A percentile compares a stretch with the other conserved stretches of the same genome.
These are phyloP conservation scores for Ostrea edulis DNA, from an alignment of 1,140 invertebrate genomes.

Conservation along the genomic window DNA sequence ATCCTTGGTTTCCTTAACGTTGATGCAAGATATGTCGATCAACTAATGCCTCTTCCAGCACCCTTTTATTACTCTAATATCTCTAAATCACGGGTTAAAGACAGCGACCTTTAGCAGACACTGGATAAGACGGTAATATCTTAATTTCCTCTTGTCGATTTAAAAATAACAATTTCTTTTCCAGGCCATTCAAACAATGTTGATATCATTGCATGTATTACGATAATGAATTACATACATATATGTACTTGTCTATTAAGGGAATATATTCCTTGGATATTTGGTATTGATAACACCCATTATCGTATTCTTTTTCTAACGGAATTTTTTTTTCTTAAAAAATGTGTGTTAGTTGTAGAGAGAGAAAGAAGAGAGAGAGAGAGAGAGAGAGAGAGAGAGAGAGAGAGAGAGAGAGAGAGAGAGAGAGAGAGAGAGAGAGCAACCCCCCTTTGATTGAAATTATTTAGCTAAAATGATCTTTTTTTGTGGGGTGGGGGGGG, in stretches of 20 bases:
- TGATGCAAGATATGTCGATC: not conserved
- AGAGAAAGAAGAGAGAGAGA: no score
- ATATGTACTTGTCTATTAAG: not conserved
- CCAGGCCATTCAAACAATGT: not conserved
- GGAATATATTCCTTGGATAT: not conserved
- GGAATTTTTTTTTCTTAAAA: no score
- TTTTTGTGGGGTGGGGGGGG: no score
- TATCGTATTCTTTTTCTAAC: not conserved
- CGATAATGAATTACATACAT: not conserved
- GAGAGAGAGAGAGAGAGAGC: no score
- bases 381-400: no score
- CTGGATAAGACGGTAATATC: not conserved
- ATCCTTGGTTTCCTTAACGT: not conserved
- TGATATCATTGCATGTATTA: not conserved
- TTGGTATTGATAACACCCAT: not conserved
- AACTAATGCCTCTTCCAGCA: not conserved
- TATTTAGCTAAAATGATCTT: no score
- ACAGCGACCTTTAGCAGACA: not conserved
- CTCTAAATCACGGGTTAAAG: not conserved
- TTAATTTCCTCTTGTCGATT: slow-evolving; percentile 4
- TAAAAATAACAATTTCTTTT: not conserved
- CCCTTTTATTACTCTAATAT: not conserved
- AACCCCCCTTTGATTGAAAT: no score
- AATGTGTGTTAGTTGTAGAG: not conserved
- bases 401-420: no score